Base-by-base conservation (phyloP, 2,113 vertebrate genomes). In the Neogale vison region DNA sequence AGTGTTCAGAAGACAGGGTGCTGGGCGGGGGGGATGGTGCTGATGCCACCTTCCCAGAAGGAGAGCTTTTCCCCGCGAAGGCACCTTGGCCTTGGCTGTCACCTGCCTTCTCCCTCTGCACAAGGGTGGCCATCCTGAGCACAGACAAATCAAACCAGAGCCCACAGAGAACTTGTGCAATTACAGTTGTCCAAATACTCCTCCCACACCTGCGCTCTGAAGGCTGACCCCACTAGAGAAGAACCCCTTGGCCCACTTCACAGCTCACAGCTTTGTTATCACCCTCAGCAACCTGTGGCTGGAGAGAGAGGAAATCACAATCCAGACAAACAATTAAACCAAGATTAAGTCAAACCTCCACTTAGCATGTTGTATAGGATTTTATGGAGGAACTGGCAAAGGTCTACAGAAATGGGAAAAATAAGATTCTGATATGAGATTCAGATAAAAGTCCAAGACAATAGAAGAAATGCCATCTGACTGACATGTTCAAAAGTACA, bases 391-490 rank as follows among this genome's bases (percentile, higher is more conserved):
- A 89, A 55, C 15, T 31, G 34, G 55, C 50, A 29, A 94, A 77
- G 21, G 18, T 69, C 26, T 47, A 84, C 7, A 94, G 47, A 92
- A 83, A 93, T n/a, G 55, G 72, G 39, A 50, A 90, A 76, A 91
- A 67, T 50, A 21, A 80, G 86, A 83, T 90, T 88, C 31, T 93
- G 55, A 69, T 34, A 39, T 0, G 50, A 95, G 63, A 76, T 57
- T 71, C 45, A 87, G 61, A 88, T 50, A 61, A 93, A 91, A 90
- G 80, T 36, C 76, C 20, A 92, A 86, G 91, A 87, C 18, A 79
- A 80, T 14, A 59, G 61, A 80, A 87, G n/a, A 86, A 81, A 79
- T 74, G 26, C 13, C 59, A 80, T 26, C 42, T 69, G 86, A 92
- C 10, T 59, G 65, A 88, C 39, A 69, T 5, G 39, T 18, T 93